Percentiles rank a stretch among this genome's conserved stretches.
phyloP scores from a whole-genome alignment of 37 sponge, comb jelly and placozoan species.

The Bolinopsis microptera region DNA sequence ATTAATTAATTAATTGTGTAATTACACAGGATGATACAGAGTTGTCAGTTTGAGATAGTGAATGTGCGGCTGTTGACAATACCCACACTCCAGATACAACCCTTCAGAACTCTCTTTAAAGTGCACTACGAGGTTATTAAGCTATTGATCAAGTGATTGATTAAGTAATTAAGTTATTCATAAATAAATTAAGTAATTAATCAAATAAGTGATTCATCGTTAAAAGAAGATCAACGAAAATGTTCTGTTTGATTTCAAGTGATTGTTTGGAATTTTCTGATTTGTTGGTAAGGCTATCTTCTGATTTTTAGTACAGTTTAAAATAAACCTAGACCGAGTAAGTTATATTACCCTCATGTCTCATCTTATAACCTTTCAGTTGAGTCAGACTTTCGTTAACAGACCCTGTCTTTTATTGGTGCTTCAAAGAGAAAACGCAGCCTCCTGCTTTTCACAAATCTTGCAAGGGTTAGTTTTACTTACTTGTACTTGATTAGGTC shows the following conservation, averaged over 20 bases:
- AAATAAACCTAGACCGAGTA: no score
- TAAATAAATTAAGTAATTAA: no score
- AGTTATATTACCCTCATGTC: no score
- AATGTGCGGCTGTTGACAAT: neutral
- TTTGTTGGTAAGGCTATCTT: neutral
- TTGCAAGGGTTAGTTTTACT: conserved; percentile 32
- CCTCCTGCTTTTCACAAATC: conserved; percentile 51
- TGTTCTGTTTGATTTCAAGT: no score
- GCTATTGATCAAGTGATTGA: no score
- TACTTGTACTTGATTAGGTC: no score
- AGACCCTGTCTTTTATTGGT: conserved; percentile 37
- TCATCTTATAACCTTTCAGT: neutral
- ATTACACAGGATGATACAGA: conserved; percentile 43
- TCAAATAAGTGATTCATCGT: no score
- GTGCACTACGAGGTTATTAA: conserved; percentile 12
- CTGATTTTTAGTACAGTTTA: neutral
- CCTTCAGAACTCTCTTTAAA: conserved; percentile 46
- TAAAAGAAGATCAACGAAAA: no score
- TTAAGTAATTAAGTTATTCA: no score
- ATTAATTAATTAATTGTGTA: no score
- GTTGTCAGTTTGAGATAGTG: conserved; percentile 57
- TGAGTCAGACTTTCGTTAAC: conserved; percentile 40
- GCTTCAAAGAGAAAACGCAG: conserved; percentile 41
- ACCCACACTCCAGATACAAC: neutral
- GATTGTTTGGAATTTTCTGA: no score